These are phyloP conservation scores for Zapus hudsonius DNA, from an alignment of 2,113 vertebrate genomes.

Conservation along the genomic window DNA sequence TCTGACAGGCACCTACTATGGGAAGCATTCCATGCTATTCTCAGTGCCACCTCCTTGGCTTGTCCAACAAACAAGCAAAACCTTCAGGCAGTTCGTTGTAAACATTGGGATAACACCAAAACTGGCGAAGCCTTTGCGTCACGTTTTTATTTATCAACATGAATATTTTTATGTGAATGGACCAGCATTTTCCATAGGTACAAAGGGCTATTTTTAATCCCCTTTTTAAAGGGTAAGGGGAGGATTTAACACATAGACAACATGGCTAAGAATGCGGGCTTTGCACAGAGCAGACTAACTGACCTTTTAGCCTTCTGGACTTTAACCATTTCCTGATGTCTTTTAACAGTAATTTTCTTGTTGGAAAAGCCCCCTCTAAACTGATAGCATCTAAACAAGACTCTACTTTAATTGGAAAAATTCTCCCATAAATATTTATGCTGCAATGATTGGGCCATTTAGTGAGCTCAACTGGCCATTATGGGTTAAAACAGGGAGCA, in stretches of 20 bases:
- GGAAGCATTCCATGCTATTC: not conserved
- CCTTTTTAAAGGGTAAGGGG: slow-evolving; percentile 15
- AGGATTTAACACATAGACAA: slow-evolving; percentile 60
- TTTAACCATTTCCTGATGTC: slow-evolving; percentile 90
- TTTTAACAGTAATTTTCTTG: slow-evolving; percentile 88
- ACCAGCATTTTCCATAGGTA: slow-evolving; percentile 35
- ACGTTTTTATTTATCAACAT: slow-evolving; percentile 68
- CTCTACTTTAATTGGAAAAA: slow-evolving; percentile 89
- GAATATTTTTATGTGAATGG: slow-evolving; percentile 72
- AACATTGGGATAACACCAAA: slow-evolving; percentile 12
- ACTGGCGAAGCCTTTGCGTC: slow-evolving; percentile 16
- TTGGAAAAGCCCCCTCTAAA: slow-evolving; percentile 86
- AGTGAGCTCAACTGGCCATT: slow-evolving; percentile 89
- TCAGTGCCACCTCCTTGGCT: fast-evolving
- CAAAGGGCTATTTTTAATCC: slow-evolving; percentile 68
- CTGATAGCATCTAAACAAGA: slow-evolving; percentile 91
- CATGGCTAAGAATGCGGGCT: slow-evolving; percentile 75
- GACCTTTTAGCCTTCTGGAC: slow-evolving; percentile 87
- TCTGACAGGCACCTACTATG: not conserved
- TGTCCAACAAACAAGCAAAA: not conserved
- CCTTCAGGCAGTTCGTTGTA: not conserved
- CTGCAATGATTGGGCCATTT: slow-evolving; percentile 87
- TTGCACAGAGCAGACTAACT: slow-evolving; percentile 82
- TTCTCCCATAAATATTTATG: slow-evolving; percentile 91
- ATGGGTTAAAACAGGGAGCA: slow-evolving; percentile 87